Base-by-base conservation (phyloP, 2,888 invertebrate species). In the Steinernema scapterisci region DNA sequence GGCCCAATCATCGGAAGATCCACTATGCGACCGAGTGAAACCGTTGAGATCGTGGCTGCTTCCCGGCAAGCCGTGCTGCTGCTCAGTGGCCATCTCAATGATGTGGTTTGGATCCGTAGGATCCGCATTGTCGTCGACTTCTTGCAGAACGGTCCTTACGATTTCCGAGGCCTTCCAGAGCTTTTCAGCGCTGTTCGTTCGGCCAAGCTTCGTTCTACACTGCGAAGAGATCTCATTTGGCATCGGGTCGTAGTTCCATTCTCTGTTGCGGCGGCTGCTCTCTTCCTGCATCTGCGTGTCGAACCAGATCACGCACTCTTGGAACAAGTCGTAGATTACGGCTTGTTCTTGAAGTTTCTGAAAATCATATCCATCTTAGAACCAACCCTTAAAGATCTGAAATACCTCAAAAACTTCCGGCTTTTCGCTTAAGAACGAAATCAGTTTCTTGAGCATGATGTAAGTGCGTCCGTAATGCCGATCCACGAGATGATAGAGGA, bases 271-370 rank as follows among this genome's bases (percentile, higher is more conserved):
- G 2, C 11, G 11, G 21, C 52, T 19, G 2, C 23, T 23, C 5
- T 52, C 11, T 21, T 52, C 52, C 23, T 52, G 23, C 52, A 52
- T 52, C 21, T 52, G 52, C 11, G 21, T 21, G 52, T 63, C 63
- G 31, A 63, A 63, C 63, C 63, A 63, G 16, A 63, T 16, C n/a
- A 31, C n/a, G 13, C 23, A 11, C 16, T 63, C 63, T 63, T 63
- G 31, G 31, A 63, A 38, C 11, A 63, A 31, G 16, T 27, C 63
- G 25, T 25, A 63, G 25, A 38, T 63, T 2, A 63, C 38, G 7
- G 31, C 27, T 2, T 63, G 27, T 31, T 63, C 63, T 31, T 63
- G 27, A 3, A 63, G 31, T 13, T 27, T 31, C 63, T 63, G 38
- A 31, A 31, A 52, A 5, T 7, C 48, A 13, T 48, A 7, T n/a